These are phyloP conservation scores for Callipepla squamata DNA, from an alignment of 2,113 vertebrate species.

Conservation along the genomic window DNA sequence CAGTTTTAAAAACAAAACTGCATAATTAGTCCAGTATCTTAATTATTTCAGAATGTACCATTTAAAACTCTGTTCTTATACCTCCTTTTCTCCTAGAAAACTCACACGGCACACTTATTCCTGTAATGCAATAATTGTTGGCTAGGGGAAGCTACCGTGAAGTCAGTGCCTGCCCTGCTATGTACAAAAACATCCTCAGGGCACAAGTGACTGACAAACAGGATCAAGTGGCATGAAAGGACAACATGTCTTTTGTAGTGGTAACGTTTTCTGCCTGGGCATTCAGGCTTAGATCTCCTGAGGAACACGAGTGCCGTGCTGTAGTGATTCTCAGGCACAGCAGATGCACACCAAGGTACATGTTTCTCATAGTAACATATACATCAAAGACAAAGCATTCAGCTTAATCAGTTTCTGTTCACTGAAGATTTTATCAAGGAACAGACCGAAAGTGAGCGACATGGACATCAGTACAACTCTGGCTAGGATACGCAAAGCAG, in stretches of 20 bases:
- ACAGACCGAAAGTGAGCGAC: neutral
- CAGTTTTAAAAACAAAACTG: neutral
- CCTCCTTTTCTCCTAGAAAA: neutral
- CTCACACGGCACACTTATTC: neutral
- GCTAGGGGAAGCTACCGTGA: neutral
- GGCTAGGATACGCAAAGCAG: neutral
- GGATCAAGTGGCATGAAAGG: slow-evolving; percentile 7
- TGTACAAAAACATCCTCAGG: slow-evolving; percentile 15
- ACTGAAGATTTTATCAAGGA: neutral
- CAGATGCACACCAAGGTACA: neutral
- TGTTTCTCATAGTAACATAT: slow-evolving; percentile 1
- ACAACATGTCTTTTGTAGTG: neutral
- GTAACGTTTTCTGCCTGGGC: neutral
- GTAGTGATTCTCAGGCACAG: neutral
- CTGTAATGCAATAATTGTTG: neutral
- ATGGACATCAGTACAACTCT: slow-evolving; percentile 3
- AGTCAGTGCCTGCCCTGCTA: neutral
- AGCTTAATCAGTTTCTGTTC: slow-evolving; percentile 1
- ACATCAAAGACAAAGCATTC: neutral
- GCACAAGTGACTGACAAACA: slow-evolving; percentile 8
- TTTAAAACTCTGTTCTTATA: neutral
- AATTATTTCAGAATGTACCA: neutral
- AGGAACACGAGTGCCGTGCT: neutral
- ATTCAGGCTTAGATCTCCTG: neutral
- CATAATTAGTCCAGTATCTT: neutral